Base-by-base conservation (phyloP, 2,797 vertebrate species). In the Pagetopsis macropterus region DNA sequence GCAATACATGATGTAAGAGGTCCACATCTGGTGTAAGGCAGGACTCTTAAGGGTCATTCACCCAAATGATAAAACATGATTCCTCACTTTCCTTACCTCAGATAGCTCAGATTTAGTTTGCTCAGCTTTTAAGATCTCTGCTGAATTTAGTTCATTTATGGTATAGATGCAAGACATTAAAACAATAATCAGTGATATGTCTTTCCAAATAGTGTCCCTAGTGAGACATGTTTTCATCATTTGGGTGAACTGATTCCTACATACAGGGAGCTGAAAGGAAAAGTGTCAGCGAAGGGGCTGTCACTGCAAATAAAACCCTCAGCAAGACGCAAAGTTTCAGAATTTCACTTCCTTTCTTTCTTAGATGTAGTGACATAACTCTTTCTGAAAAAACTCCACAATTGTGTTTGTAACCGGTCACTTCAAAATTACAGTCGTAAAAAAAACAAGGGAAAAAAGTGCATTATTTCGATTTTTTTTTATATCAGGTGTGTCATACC, bases 191-290 rank as follows among this genome's bases (percentile, higher is more conserved):
- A 56, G 2, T 9, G 31, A 55, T 0, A 46, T 33, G 2, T 46
- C 31, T 37, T 71, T 45, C n/a, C 2, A 54, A 27, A 64, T 3
- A n/a, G 5, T 45, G 17, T 54, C 5, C 7, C 27, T 17, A 51
- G 41, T 37, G 40, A 68, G n/a, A 60, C 27, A 1, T 8, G 7
- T 45, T 43, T 45, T 8, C 5, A 19, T 60, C 69, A 59, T 67
- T 43, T 84, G 77, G 45, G 71, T 76, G 63, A 84, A 82, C 0
- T 1, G 0, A 51, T 46, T 37, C 51, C 79, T 71, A 21, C 60
- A n/a, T 55, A 64, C 2, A 49, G 21, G 19, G 59, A 11, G 41
- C 51, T 54, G 15, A 44, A 62, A 10, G 56, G 2, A 40, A 65
- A 50, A 14, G 9, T 64, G 33, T 45, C 9, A 67, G 15, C 50